Percentiles rank a stretch among this genome's conserved stretches.
These are phyloP conservation scores for Tiphia femorata DNA, from an alignment of 2,888 invertebrate species.

Conservation along the genomic window DNA sequence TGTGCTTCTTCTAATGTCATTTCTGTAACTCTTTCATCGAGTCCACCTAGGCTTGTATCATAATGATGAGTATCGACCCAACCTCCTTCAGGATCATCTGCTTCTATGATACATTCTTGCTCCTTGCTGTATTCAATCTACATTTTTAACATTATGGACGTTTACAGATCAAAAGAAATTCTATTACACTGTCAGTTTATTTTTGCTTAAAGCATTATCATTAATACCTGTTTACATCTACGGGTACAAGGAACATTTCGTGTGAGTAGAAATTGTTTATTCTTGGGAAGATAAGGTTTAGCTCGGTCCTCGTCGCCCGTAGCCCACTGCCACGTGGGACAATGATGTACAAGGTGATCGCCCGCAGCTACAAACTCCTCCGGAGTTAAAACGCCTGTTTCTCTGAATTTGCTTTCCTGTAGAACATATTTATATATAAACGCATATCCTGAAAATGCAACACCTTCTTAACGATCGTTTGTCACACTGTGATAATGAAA, in stretches of 20 bases:
- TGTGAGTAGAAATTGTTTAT: conserved; percentile 97
- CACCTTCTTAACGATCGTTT: too few relatives aligned
- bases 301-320: conserved; percentile 90
- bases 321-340: conserved; percentile 99
- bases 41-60: conserved; percentile 74
- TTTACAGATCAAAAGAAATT: background rate
- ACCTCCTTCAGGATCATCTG: conserved; percentile 88
- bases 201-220: background rate
- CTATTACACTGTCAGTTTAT: background rate
- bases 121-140: conserved; percentile 93
- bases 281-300: conserved; percentile 90
- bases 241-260: conserved; percentile 97
- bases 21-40: conserved; percentile 86
- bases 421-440: conserved; percentile 11
- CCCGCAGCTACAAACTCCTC: conserved; percentile 99
- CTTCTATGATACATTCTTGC: conserved; percentile 92
- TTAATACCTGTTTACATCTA: conserved; percentile 86
- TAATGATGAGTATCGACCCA: conserved; percentile 99
- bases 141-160: background rate
- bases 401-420: conserved; percentile 96
- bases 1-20: conserved; percentile 85
- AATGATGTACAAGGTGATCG: conserved; percentile 98
- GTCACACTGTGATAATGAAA: too few relatives aligned
- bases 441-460: too few relatives aligned
- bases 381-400: conserved; percentile 98